Base-by-base conservation (phyloP, 2,113 vertebrate species). In the Hylia prasina region DNA sequence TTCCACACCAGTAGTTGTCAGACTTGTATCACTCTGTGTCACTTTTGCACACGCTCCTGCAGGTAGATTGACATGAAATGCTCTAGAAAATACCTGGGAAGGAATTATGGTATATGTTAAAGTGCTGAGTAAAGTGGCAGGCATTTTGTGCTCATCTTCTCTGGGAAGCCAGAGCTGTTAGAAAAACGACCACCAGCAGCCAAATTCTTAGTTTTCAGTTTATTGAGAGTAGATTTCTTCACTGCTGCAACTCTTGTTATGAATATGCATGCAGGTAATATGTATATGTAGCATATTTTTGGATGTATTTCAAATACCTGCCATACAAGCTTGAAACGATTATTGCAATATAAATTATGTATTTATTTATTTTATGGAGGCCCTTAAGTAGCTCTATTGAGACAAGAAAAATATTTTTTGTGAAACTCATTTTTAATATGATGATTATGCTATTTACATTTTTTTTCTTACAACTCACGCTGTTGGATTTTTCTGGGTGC, bases 21-120 rank as follows among this genome's bases (percentile, higher is more conserved):
- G 96, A 96, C 96, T 93, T 93, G 87, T 87, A 80, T 97, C 95
- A 93, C 95, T 98, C 96, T 70, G 93, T 98, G 98, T 97, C 98
- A 97, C 97, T 98, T 98, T 97, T 94, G 97, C 98, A 98, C 97
- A 97, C 50, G 95, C 94, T 98, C 95, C 97, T 97, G 97, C 97
- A 97, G 98, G 97, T 97, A 98, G 97, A 97, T 96, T 97, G 97
- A 95, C 96, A 93, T 95, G 95, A 97, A 97, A 95, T 93, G 92
- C 96, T 97, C 92, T 84, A 96, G 98, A 97, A 98, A 97, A 98
- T 98, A 97, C 96, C 93, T 90, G 87, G 95, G 85, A 97, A 97
- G 96, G 96, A 94, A 97, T 96, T 96, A 95, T 50, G 84, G 95
- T 96, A 45, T 97, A 91, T 94, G 95, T 96, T 98, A 96, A 97